A percentile compares a stretch with the other conserved stretches of the same genome.
These are phyloP conservation scores for Branchellion lobata DNA, from an alignment of 2,888 invertebrate genomes.

Conservation along the genomic window DNA sequence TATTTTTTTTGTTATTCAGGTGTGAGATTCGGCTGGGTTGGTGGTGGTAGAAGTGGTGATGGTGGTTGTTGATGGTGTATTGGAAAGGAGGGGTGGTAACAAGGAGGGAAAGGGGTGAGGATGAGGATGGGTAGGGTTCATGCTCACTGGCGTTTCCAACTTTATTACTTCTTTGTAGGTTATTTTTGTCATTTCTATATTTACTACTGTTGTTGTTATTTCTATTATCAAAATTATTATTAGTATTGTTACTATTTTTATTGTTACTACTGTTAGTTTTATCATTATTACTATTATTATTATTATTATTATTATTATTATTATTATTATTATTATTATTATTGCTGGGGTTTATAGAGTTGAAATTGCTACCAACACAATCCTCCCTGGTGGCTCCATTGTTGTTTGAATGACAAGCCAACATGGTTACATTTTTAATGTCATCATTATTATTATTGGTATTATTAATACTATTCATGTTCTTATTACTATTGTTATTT, in stretches of 20 bases:
- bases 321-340: not conserved
- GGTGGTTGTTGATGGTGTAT: slow-evolving; percentile 5
- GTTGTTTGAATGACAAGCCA: too few relatives aligned
- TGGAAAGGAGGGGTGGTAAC: not conserved
- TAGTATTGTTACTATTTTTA: not conserved
- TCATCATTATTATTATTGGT: too few relatives aligned
- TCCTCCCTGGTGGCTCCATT: too few relatives aligned
- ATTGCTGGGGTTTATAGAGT: too few relatives aligned
- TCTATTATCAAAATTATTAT: not conserved
- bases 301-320: not conserved
- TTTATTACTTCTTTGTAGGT: not conserved
- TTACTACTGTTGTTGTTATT: not conserved
- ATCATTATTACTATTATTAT: too few relatives aligned
- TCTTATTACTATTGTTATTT: too few relatives aligned
- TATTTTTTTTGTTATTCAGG: not conserved
- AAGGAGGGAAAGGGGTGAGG: not conserved
- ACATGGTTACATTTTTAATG: not conserved
- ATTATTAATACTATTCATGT: too few relatives aligned
- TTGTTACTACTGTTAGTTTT: not conserved
- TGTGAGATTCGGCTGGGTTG: not conserved
- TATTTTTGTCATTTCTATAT: not conserved
- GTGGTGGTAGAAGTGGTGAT: slow-evolving; percentile 8
- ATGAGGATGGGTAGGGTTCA: not conserved
- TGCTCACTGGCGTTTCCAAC: too few relatives aligned
- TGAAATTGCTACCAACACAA: too few relatives aligned